Conservation (phyloP, 2,888 invertebrate species). For the Xestoiulus laeticollis region DNA sequence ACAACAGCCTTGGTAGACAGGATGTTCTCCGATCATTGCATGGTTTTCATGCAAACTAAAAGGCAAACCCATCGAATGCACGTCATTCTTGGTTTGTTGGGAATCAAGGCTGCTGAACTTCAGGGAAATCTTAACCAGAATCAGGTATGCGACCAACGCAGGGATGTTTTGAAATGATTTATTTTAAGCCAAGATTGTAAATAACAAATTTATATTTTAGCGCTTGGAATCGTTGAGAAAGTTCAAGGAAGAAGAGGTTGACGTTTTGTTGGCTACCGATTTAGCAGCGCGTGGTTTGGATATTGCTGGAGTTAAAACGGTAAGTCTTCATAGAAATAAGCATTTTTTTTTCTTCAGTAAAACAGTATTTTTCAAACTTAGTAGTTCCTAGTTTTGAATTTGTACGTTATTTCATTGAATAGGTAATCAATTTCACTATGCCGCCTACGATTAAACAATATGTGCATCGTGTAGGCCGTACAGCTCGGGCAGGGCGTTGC, state of each 20-base stretch:
- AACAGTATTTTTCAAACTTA: not conserved
- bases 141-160: constrained; percentile 64
- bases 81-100: constrained; percentile 88
- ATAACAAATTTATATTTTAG: constrained; percentile 63
- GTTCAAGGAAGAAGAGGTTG: constrained; percentile 75
- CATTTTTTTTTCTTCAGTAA: too few species aligned
- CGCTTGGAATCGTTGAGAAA: constrained; percentile 86
- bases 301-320: constrained; percentile 96
- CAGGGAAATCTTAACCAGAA: constrained; percentile 97
- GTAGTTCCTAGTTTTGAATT: not conserved
- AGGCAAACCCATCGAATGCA: constrained; percentile 93
- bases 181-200: constrained; percentile 28
- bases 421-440: constrained; percentile 92
- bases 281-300: constrained; percentile 94
- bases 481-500: constrained; percentile 92
- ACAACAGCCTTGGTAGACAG: constrained; percentile 77
- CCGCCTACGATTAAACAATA: constrained; percentile 95
- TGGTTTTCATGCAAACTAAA: constrained; percentile 97
- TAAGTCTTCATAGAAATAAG: too few species aligned
- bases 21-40: constrained; percentile 89
- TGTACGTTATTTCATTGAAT: constrained; percentile 54
- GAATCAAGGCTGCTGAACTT: constrained; percentile 87
- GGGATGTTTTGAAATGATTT: constrained; percentile 46
- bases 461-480: constrained; percentile 94
- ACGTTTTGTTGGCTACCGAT: constrained; percentile 87